Evolutionary conservation across 2,888 invertebrate species (phyloP).

Genomic region (Pseudococcus viburni): DNA sequence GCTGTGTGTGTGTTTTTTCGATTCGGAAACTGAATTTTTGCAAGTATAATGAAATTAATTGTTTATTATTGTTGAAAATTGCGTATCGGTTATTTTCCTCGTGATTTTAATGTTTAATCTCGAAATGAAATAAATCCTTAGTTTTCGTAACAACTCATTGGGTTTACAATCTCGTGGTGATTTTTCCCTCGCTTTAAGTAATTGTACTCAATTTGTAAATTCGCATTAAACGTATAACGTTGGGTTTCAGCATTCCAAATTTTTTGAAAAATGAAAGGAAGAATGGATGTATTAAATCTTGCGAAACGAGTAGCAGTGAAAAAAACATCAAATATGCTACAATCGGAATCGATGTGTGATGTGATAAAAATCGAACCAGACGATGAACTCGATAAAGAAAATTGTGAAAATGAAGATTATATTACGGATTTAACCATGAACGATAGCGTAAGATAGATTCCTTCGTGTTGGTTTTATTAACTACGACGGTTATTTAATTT

Average conservation of each 20-base stretch:
- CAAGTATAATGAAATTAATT: background rate
- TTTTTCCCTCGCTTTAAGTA: background rate
- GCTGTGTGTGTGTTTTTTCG: conserved; percentile 38
- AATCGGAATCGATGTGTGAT: background rate
- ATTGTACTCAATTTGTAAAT: background rate
- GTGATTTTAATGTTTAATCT: background rate
- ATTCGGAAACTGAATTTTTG: conserved; percentile 2
- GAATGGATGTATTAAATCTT: conserved; percentile 57
- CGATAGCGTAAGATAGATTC: conserved; percentile 21
- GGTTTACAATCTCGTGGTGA: background rate
- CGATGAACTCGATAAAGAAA: conserved; percentile 51
- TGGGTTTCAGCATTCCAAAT: conserved; percentile 16
- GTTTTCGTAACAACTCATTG: background rate
- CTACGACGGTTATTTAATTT: background rate
- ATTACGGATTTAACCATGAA: conserved; percentile 26
- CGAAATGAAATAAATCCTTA: background rate
- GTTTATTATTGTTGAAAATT: conserved; percentile 36
- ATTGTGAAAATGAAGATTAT: conserved; percentile 12
- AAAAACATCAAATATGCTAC: background rate
- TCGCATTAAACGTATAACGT: background rate
- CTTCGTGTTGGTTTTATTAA: background rate
- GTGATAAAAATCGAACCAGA: conserved; percentile 42
- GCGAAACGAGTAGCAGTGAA: conserved; percentile 5
- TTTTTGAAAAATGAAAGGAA: conserved; percentile 61
- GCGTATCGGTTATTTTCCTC: background rate